Evolutionary conservation across 1,140 invertebrate genomes (phyloP).

Genomic region (Phthorimaea operculella): DNA sequence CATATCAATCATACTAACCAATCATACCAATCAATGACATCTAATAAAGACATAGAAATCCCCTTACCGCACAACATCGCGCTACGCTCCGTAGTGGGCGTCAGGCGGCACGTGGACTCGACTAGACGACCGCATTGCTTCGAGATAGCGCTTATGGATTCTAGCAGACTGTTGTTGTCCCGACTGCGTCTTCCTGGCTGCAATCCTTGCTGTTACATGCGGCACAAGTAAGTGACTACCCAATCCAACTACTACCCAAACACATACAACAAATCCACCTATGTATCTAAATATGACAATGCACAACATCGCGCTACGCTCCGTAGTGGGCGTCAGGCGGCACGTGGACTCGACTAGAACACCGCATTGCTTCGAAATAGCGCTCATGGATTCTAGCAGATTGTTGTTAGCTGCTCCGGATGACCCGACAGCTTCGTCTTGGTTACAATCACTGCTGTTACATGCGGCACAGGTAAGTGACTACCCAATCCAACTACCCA

Average conservation of each 20-base stretch:
- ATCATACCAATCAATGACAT: no score
- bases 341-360: constrained; percentile 65
- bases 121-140: constrained; percentile 82
- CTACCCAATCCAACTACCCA: no score
- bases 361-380: constrained; percentile 87
- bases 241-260: no score
- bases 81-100: constrained; percentile 35
- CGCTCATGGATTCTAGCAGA: constrained; percentile 72
- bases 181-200: constrained; percentile 87
- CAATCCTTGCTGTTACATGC: constrained; percentile 76
- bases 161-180: constrained; percentile 75
- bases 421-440: constrained; percentile 85
- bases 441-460: constrained; percentile 82
- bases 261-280: no score
- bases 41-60: no score
- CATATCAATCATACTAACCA: no score
- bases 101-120: constrained; percentile 50
- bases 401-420: constrained; percentile 85
- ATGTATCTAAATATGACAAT: no score
- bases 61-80: no score
- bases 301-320: constrained; percentile 38
- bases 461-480: constrained; percentile 64
- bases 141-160: constrained; percentile 78
- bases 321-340: no score
- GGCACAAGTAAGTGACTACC: no score